Base-by-base conservation (phyloP, 2,888 invertebrate genomes). In the Drosophila meridiana region DNA sequence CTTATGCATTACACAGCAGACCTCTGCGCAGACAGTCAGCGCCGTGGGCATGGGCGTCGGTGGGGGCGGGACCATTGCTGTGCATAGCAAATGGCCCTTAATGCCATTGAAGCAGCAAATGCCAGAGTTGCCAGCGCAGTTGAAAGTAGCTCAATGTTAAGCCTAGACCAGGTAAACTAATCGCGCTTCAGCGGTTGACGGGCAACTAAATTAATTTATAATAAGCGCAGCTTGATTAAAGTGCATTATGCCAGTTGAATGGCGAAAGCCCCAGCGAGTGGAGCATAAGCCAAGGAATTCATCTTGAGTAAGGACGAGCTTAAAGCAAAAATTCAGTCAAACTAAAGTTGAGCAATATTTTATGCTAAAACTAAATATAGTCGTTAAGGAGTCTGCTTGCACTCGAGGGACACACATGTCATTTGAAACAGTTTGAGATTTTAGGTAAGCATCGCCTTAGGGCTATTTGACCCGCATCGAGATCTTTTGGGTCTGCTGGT, bases 131-230 rank as follows among this genome's bases (percentile, higher is more conserved):
- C 28, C 42, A n/a, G 42, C 20, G 3, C 9, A 43, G 20, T 1
- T 34, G 45, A 34, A 40, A 32, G 36, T 4, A 50, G 62, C 61
- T 62, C 61, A 34, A 14, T 36, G 76, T 55, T 71, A 59, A 79
- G 73, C 82, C 73, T 48, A 63, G 60, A 32, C 78, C 73, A 72
- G 68, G 78, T 59, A 80, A 73, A 72, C 78, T 76, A 86, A 88
- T 75, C 66, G 64, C 26, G 42, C 5, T 40, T 4, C 42, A 42
- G 42, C n/a, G 57, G 59, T 65, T 71, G 64, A 68, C 47, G 77
- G 48, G 30, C 34, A 69, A 55, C 45, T 56, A 59, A 83, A 83
- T 89, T 78, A 86, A 83, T 83, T 88, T 73, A 80, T 86, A 76
- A 80, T 78, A 80, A 76, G 81, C 73, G 45, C 58, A 71, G 38